Conservation (phyloP, 2,113 vertebrate genomes). For the Melanocharis versteri region DNA sequence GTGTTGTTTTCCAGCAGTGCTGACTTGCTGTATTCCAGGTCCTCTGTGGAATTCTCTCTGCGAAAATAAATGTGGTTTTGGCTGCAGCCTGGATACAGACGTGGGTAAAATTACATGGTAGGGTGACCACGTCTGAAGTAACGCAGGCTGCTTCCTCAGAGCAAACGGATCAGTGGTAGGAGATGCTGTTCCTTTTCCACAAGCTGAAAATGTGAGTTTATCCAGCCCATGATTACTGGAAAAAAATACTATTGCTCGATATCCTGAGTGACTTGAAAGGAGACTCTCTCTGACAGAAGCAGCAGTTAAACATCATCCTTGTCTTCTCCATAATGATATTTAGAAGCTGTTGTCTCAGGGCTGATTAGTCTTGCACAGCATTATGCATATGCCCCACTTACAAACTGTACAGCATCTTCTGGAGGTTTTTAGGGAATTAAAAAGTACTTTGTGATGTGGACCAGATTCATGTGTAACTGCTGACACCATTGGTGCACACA, state of each 20-base stretch:
- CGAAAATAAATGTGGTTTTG: background rate
- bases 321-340: background rate
- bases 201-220: background rate
- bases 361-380: background rate
- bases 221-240: background rate
- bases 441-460: background rate
- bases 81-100: background rate
- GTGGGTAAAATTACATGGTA: background rate
- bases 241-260: background rate
- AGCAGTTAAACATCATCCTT: background rate
- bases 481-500: accelerated
- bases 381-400: background rate
- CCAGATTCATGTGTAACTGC: background rate
- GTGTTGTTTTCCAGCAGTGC: background rate
- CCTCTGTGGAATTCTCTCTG: background rate
- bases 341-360: background rate
- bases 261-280: background rate
- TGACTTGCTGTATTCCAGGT: background rate
- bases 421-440: background rate
- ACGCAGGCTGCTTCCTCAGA: background rate
- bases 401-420: background rate
- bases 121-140: background rate
- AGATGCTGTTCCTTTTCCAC: background rate
- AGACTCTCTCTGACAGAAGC: background rate
- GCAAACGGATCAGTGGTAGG: background rate